Conservation (phyloP, 2,888 invertebrate genomes). For the Metellina segmentata region DNA sequence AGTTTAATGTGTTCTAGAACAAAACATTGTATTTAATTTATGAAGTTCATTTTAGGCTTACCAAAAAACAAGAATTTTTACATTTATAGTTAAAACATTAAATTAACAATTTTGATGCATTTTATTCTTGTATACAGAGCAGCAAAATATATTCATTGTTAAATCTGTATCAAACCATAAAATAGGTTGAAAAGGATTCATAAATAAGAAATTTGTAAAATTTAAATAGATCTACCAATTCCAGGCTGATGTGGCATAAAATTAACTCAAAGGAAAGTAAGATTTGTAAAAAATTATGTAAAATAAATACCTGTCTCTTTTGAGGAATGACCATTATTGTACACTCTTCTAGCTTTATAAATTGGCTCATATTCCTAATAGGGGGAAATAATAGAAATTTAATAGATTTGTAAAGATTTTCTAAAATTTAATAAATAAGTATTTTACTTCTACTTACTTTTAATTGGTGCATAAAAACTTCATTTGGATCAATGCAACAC, state of each 20-base stretch:
- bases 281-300: background rate
- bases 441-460: conserved; percentile 22
- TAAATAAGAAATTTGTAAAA: no score
- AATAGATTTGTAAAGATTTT: background rate
- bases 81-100: no score
- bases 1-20: background rate
- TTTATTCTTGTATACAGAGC: no score
- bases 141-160: no score
- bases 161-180: no score
- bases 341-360: conserved; percentile 45
- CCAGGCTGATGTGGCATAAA: background rate
- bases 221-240: no score
- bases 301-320: conserved; percentile 52
- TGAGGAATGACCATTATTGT: conserved; percentile 58
- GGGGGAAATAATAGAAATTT: background rate
- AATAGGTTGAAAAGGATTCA: no score
- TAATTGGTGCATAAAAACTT: conserved; percentile 23
- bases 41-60: no score
- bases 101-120: no score
- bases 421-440: background rate
- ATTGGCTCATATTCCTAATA: conserved; percentile 68
- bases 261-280: background rate
- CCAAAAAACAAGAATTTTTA: no score
- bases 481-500: conserved; percentile 20
- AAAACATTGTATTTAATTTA: background rate